These are phyloP conservation scores for Mythimna impura DNA, from an alignment of 2,888 invertebrate genomes.

Conservation along the genomic window DNA sequence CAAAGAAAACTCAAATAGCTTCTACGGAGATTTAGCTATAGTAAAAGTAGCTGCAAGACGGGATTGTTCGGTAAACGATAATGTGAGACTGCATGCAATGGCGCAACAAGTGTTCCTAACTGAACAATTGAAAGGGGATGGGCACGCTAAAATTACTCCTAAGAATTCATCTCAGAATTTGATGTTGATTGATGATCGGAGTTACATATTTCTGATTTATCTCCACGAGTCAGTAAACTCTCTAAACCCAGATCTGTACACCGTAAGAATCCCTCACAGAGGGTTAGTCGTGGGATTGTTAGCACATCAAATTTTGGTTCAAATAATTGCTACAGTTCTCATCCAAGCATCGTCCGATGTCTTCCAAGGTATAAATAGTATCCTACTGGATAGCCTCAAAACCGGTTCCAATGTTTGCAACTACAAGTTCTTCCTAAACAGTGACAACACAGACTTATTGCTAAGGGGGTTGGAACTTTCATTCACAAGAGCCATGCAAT, in stretches of 20 bases:
- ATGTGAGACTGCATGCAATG: conserved; percentile 95
- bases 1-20: conserved; percentile 97
- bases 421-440: conserved; percentile 88
- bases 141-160: conserved; percentile 77
- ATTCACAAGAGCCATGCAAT: conserved; percentile 95
- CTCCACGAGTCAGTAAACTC: conserved; percentile 93
- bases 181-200: conserved; percentile 94
- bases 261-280: conserved; percentile 96
- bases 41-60: conserved; percentile 98
- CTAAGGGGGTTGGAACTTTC: conserved; percentile 95
- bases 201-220: conserved; percentile 96
- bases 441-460: conserved; percentile 92
- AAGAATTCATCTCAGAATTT: conserved; percentile 85
- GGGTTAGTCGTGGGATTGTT: conserved; percentile 96
- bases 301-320: conserved; percentile 97
- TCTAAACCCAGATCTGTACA: conserved; percentile 94
- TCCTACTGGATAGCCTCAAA: conserved; percentile 89
- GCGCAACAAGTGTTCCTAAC: conserved; percentile 96
- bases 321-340: conserved; percentile 96
- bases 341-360: conserved; percentile 93
- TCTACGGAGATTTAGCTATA: conserved; percentile 97
- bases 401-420: conserved; percentile 84
- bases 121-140: conserved; percentile 85
- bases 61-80: conserved; percentile 96
- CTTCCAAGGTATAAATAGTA: conserved; percentile 91